Base-by-base conservation (phyloP, 2,797 vertebrate genomes). In the Poeciliopsis turneri region DNA sequence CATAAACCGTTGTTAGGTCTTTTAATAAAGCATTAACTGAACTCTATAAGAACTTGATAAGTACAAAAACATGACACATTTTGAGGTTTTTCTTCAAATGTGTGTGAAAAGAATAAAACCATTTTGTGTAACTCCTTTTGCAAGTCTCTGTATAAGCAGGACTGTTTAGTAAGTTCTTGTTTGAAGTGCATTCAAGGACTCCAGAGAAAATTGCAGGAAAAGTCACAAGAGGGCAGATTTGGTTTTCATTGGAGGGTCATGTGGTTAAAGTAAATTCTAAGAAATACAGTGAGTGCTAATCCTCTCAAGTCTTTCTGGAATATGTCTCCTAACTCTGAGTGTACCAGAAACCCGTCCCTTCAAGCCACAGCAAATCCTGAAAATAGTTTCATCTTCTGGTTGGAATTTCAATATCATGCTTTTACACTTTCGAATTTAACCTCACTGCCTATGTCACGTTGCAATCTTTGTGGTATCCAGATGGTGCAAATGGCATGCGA, bases 391-490 rank as follows among this genome's bases (percentile, higher is more conserved):
- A 6, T 5, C 15, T 72, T 28, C 5, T 28, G 23, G 11, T 71
- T 15, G 28, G 36, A 74, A 18, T 71, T 46, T 74, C 45, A 69
- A 0, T 53, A 33, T 66, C 61, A 9, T 43, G 39, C 9, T 30
- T 77, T 23, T 16, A 51, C 36, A 39, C 1, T 8, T 41, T 41
- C 33, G 46, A 25, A 78, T 28, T 15, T 78, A 25, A 39, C 33
- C 45, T 9, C 15, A 0, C 10, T 77, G 75, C 30, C 1, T 5
- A 69, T 76, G 51, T 79, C 43, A 18, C 36, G 25, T 73, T 70
- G 39, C 53, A 76, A 84, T 86, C 72, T 81, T 36, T 28, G 74
- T 41, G 36, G 2, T 39, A 18, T 7, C 74, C 84, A 88, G 84
- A 75, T 83, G 83, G 74, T 46, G 49, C 53, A 57, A 43, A 82